These are phyloP conservation scores for Nephrotoma guestfalica DNA, from an alignment of 2,888 invertebrate species.

Conservation along the genomic window DNA sequence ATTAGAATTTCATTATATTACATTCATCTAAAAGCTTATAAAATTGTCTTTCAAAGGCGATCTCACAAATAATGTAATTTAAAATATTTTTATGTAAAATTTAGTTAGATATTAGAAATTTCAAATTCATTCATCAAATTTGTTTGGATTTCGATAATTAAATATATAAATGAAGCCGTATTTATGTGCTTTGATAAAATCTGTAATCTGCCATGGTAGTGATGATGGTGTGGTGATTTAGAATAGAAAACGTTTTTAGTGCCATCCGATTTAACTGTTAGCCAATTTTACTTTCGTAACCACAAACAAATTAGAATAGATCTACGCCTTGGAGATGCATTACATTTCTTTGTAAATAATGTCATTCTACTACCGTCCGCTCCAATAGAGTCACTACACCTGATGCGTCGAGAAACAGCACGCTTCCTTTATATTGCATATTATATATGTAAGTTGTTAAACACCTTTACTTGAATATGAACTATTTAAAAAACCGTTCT, in stretches of 20 bases:
- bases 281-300: conserved; percentile 94
- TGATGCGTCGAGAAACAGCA: conserved; percentile 99
- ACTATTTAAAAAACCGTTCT: background rate
- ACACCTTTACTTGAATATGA: background rate
- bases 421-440: conserved; percentile 99
- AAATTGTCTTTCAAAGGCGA: too few relatives aligned
- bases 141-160: too few relatives aligned
- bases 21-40: too few relatives aligned
- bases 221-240: conserved; percentile 49
- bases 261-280: conserved; percentile 89
- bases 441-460: conserved; percentile 68
- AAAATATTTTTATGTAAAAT: too few relatives aligned
- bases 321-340: conserved; percentile 85
- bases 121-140: too few relatives aligned
- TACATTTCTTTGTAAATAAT: conserved; percentile 97
- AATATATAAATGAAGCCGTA: too few relatives aligned
- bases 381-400: conserved; percentile 72
- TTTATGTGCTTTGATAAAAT: too few relatives aligned
- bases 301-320: conserved; percentile 72
- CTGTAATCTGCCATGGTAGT: too few relatives aligned
- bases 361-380: conserved; percentile 93
- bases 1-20: too few relatives aligned
- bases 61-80: too few relatives aligned
- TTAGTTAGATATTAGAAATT: too few relatives aligned
- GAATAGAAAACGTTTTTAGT: conserved; percentile 97